These are phyloP conservation scores for Plusia festucae DNA, from an alignment of 2,888 invertebrate species.

Conservation along the genomic window DNA sequence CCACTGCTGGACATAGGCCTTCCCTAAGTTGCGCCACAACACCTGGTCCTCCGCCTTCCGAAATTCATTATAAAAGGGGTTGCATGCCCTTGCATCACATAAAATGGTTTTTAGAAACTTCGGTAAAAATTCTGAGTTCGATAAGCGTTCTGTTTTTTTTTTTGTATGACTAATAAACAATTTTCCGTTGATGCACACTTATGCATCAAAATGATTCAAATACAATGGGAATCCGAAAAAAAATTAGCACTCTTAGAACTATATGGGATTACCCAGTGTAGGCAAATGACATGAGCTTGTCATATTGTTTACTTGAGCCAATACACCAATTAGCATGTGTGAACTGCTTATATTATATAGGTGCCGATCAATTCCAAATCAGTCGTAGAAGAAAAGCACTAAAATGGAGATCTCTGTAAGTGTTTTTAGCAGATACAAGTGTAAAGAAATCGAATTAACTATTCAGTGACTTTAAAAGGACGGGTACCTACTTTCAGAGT, in stretches of 20 bases:
- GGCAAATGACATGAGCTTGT: conserved; percentile 16
- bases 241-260: conserved; percentile 44
- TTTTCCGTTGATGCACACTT: background rate
- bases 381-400: conserved; percentile 45
- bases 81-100: background rate
- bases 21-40: no score
- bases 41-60: no score
- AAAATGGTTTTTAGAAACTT: no score
- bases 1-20: no score
- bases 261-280: conserved; percentile 29
- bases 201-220: background rate
- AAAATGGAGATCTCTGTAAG: conserved; percentile 67
- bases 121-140: no score
- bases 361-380: conserved; percentile 41
- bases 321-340: conserved; percentile 63
- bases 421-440: conserved; percentile 34
- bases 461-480: background rate
- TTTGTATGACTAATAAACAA: background rate
- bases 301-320: conserved; percentile 34
- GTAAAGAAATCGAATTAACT: background rate
- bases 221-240: background rate
- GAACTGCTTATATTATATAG: conserved; percentile 48
- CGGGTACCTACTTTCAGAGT: background rate
- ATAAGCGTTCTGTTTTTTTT: no score
- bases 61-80: background rate